Base-by-base conservation (phyloP, 1,140 invertebrate genomes). In the Stegodyphus dumicola region DNA sequence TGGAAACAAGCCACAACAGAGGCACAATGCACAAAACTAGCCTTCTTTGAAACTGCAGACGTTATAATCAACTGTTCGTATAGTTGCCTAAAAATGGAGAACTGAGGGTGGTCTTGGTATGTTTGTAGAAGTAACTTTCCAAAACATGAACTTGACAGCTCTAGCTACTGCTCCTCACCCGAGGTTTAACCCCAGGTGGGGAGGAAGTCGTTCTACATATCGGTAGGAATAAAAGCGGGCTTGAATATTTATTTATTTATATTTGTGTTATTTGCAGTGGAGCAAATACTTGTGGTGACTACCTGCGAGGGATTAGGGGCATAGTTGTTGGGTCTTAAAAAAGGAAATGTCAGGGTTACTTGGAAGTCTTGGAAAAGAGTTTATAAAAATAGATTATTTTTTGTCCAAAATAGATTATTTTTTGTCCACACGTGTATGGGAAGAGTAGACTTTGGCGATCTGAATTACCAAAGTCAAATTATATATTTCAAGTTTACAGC, bases 131-230 rank as follows among this genome's bases (percentile, higher is more conserved):
- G 18, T 48, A 66, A 33, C 75, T 77, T 77, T 33, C 75, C 75
- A 77, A 77, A 77, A 77, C 75, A 77, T 66, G 75, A 77, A 77
- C 75, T 77, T 77, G 75, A 77, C 56, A 60, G 56, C 9, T 60
- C 56, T 60, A 60, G 15, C 33, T 33, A 33, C 33, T 33, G 33
- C 33, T 33, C 33, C 33, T 33, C 33, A 33, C 33, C 33, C 33
- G 33, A 33, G 33, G 56, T 15, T 60, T 9, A 60, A 60, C 9
- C 56, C 56, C 56, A 60, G 56, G 56, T 60, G 56, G 56, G 56
- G 56, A 60, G 56, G 9, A 11, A 11, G 56, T 60, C 9, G 9
- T 9, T 60, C 9, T 11, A 60, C 9, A 60, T 60, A 15, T 60
- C 56, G 56, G 56, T 9, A 5, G 2, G 56, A 60, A 9, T 9